phyloP scores from a whole-genome alignment of 2,888 invertebrate genomes.

The Drosophila hawaiiensis region DNA sequence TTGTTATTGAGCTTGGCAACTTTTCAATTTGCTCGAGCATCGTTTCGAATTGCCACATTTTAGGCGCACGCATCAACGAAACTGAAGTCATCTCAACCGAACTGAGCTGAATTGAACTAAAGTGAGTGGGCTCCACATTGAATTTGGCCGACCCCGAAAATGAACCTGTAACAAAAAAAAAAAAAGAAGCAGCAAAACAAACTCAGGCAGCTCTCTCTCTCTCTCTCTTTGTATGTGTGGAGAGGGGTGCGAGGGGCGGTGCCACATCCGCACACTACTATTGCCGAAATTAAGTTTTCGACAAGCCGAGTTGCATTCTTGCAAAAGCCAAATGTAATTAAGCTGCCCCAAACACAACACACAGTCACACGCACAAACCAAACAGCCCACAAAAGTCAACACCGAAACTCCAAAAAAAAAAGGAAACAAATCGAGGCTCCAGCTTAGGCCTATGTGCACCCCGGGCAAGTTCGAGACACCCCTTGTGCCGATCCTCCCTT shows the following conservation, averaged over 20 bases:
- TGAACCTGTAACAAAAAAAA: constrained; percentile 29
- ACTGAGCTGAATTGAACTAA: not conserved
- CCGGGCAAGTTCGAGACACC: not conserved
- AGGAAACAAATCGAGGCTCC: constrained; percentile 1
- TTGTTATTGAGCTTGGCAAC: constrained; percentile 45
- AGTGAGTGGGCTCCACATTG: constrained; percentile 41
- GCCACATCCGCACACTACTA: constrained; percentile 43
- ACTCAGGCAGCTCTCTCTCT: not conserved
- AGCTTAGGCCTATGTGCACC: constrained; percentile 10
- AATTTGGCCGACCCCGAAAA: constrained; percentile 39
- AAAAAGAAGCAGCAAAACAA: constrained; percentile 11
- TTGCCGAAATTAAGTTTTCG: constrained; percentile 53
- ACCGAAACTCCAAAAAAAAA: constrained; percentile 7
- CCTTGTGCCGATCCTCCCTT: not conserved
- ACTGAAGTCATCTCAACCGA: constrained; percentile 9
- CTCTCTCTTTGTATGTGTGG: not conserved
- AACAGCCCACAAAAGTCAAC: constrained; percentile 25
- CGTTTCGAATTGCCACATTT: constrained; percentile 46
- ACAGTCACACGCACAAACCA: not conserved
- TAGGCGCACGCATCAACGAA: constrained; percentile 36
- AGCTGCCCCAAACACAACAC: constrained; percentile 55
- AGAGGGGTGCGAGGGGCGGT: not conserved
- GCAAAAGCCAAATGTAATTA: constrained; percentile 80
- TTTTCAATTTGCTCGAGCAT: constrained; percentile 66
- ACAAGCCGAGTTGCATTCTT: constrained; percentile 66